Conservation (phyloP, 1,140 invertebrate species). For the Zaprionus gabonicus region DNA sequence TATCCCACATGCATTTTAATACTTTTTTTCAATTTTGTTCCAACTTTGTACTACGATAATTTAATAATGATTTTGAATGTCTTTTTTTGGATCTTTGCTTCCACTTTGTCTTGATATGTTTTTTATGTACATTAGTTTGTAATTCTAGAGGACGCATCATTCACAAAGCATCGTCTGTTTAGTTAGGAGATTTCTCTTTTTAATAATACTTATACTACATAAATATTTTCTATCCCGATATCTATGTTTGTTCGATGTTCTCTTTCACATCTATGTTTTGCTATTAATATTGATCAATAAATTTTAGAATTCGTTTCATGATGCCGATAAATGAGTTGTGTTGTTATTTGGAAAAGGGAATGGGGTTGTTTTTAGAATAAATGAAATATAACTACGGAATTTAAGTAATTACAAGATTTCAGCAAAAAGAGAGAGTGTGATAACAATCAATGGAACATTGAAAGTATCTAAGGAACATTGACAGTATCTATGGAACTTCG, state of each 20-base stretch:
- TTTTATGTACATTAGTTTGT: conserved; percentile 55
- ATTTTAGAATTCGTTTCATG: conserved; percentile 65
- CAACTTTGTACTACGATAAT: conserved; percentile 1
- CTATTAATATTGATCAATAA: conserved; percentile 56
- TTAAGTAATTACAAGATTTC: too few relatives aligned
- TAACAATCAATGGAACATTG: too few relatives aligned
- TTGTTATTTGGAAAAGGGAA: neutral
- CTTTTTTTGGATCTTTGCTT: conserved; percentile 39
- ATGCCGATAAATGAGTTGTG: conserved; percentile 45
- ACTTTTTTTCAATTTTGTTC: conserved; percentile 3
- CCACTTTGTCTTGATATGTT: conserved; percentile 32
- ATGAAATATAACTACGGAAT: too few relatives aligned
- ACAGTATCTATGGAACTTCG: too few relatives aligned
- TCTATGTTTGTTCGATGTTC: conserved; percentile 58
- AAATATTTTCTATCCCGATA: conserved; percentile 44
- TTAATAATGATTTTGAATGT: conserved; percentile 9
- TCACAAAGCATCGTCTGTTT: conserved; percentile 45
- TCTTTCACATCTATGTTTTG: conserved; percentile 58
- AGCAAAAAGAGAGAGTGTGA: too few relatives aligned
- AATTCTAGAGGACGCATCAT: conserved; percentile 43
- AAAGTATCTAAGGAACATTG: too few relatives aligned
- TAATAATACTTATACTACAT: conserved; percentile 9
- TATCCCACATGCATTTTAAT: conserved; percentile 54
- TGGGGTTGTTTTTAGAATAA: too few relatives aligned
- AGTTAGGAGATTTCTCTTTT: conserved; percentile 45